A percentile compares a stretch with the other conserved stretches of the same genome.
Conservation (phyloP, 2,888 invertebrate genomes). For the Cephus sareptanus region DNA sequence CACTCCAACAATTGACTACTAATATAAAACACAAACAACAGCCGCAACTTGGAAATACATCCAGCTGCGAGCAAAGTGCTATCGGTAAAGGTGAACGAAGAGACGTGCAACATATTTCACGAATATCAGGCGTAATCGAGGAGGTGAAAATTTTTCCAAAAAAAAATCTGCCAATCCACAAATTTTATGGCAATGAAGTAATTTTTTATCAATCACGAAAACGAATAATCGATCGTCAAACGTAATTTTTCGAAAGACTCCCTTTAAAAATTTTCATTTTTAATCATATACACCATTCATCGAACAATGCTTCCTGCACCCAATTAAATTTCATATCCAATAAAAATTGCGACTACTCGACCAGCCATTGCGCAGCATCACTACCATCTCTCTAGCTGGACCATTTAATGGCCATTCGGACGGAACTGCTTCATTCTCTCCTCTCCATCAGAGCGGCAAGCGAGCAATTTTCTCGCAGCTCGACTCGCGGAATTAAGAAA, state of each 20-base stretch:
- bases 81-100: not conserved
- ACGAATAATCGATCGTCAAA: too few relatives aligned
- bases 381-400: not conserved
- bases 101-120: not conserved
- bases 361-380: not conserved
- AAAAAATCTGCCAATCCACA: not conserved
- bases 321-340: not conserved
- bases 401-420: conserved; percentile 1
- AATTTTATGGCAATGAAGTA: not conserved
- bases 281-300: not conserved
- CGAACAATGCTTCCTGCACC: not conserved
- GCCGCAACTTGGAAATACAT: not conserved
- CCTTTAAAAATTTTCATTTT: too few relatives aligned
- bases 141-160: not conserved
- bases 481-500: not conserved
- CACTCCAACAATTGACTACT: conserved; percentile 23
- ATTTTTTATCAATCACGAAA: not conserved
- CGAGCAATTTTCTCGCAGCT: conserved; percentile 4
- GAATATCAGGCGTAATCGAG: not conserved
- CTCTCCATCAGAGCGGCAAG: not conserved
- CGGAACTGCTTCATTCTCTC: not conserved
- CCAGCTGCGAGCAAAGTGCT: not conserved
- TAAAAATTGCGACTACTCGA: not conserved
- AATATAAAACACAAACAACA: conserved; percentile 22
- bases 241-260: too few relatives aligned